Conservation (phyloP, 1,140 invertebrate genomes). For the Acyrthosiphon pisum region DNA sequence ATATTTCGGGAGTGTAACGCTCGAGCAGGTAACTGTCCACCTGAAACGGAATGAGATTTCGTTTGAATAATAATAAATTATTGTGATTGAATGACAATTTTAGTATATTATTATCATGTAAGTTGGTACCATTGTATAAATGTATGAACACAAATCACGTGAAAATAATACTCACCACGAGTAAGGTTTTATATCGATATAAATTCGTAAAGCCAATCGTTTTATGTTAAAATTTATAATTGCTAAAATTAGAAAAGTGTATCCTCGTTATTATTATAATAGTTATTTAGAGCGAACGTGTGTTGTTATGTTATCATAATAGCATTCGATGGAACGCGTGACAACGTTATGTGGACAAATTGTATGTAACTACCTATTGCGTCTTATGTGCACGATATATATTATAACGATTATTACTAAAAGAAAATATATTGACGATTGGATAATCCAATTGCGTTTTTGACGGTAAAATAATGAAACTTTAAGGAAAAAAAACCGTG, state of each 20-base stretch:
- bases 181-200: not conserved
- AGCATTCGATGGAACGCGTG: not conserved
- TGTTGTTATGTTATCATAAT: not conserved
- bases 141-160: not conserved
- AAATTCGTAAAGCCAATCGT: not conserved
- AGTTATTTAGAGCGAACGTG: not conserved
- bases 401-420: no score
- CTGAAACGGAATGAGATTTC: not conserved
- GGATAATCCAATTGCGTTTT: no score
- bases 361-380: no score
- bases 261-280: not conserved
- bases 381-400: no score
- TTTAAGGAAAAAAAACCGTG: no score
- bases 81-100: not conserved
- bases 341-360: no score
- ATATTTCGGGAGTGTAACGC: not conserved
- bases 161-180: not conserved
- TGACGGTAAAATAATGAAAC: no score
- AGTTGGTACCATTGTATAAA: not conserved
- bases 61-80: no score
- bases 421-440: no score
- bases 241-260: not conserved
- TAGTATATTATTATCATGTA: not conserved
- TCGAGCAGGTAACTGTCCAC: slow-evolving; percentile 17
- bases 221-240: not conserved